These are phyloP conservation scores for Nestor notabilis DNA, from an alignment of 2,113 vertebrate species.

Conservation along the genomic window DNA sequence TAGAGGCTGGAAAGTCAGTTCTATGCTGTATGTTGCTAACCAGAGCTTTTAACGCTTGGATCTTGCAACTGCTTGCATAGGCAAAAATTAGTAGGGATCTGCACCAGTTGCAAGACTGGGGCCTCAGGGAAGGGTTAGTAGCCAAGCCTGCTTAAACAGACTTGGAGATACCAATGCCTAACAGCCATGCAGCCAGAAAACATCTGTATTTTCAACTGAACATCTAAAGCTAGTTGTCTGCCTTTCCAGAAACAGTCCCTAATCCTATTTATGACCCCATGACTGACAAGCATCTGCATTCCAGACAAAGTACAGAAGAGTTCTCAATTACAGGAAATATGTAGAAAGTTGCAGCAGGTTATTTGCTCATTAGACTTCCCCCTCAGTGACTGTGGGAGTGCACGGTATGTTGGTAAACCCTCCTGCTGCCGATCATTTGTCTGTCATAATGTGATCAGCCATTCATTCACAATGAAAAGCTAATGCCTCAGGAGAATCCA, in stretches of 20 bases:
- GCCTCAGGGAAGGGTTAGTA: not conserved
- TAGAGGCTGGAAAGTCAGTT: not conserved
- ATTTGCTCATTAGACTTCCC: constrained; percentile 59
- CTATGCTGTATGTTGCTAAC: not conserved
- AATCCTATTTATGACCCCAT: constrained; percentile 63
- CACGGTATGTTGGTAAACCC: constrained; percentile 19
- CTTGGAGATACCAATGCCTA: not conserved
- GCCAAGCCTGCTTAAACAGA: not conserved
- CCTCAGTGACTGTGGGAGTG: constrained; percentile 38
- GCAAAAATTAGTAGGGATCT: not conserved
- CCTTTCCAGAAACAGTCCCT: constrained; percentile 34
- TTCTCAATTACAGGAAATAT: constrained; percentile 72
- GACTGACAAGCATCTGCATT: constrained; percentile 71
- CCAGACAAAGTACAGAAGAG: constrained; percentile 52
- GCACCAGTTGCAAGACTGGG: not conserved
- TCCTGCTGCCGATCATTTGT: constrained; percentile 19
- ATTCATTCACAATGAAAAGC: constrained; percentile 23
- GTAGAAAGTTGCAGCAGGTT: constrained; percentile 61
- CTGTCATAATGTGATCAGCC: constrained; percentile 44
- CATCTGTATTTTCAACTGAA: constrained; percentile 51
- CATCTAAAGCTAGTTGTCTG: constrained; percentile 3
- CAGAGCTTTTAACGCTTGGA: not conserved
- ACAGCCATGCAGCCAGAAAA: constrained; percentile 20
- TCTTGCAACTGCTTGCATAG: not conserved
- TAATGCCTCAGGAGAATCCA: constrained; percentile 26